Conservation (phyloP, 2,888 invertebrate genomes). For the Pyrgus malvae region DNA sequence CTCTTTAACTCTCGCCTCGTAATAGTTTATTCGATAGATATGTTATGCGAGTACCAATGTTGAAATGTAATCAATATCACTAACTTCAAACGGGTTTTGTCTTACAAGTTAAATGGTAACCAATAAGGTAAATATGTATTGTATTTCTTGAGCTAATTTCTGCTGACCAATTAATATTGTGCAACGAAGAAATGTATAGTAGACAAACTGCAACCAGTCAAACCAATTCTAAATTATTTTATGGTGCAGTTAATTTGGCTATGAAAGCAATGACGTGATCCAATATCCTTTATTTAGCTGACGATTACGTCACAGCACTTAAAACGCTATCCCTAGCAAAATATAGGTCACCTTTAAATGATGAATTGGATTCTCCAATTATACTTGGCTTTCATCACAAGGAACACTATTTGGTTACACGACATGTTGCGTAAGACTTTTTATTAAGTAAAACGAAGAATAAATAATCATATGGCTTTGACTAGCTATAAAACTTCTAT, state of each 20-base stretch:
- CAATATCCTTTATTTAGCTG: conserved; percentile 20
- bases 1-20: too few species aligned
- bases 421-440: neutral
- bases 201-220: neutral
- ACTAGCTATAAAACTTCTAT: too few species aligned
- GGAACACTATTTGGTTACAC: neutral
- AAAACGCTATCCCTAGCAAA: conserved; percentile 9
- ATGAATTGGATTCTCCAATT: conserved; percentile 10
- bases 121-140: neutral
- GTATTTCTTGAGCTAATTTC: neutral
- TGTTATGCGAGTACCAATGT: too few species aligned
- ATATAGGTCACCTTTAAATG: conserved; percentile 19
- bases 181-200: neutral
- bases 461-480: too few species aligned
- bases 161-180: neutral
- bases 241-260: conserved; percentile 12
- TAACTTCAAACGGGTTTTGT: too few species aligned
- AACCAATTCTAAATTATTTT: conserved; percentile 1
- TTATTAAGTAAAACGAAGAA: neutral
- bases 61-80: too few species aligned
- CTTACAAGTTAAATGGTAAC: too few species aligned
- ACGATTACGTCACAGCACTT: conserved; percentile 7
- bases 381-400: neutral
- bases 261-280: conserved; percentile 32
- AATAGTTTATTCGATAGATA: too few species aligned